Evolutionary conservation across 2,888 invertebrate genomes (phyloP).

Genomic region (Elmis aenea): DNA sequence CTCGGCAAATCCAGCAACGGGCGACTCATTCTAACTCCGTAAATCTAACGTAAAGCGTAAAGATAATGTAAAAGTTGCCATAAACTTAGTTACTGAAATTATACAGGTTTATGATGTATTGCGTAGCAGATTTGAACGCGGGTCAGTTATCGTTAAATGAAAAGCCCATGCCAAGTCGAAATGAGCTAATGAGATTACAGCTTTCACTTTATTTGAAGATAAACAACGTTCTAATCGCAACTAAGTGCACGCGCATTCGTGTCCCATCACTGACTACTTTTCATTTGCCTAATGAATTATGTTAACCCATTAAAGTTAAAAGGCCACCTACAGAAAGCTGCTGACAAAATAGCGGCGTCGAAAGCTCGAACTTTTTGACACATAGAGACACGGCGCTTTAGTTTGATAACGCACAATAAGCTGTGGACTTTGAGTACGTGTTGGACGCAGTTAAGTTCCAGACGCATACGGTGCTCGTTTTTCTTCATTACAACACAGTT

Average conservation of each 20-base stretch:
- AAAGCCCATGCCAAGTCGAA: slow-evolving; percentile 25
- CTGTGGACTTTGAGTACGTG: no score
- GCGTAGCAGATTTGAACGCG: slow-evolving; percentile 27
- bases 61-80: slow-evolving; percentile 43
- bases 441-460: no score
- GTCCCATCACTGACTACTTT: slow-evolving; percentile 30
- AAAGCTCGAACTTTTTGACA: no score
- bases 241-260: slow-evolving; percentile 36
- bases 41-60: slow-evolving; percentile 43
- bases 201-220: slow-evolving; percentile 34
- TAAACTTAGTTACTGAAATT: slow-evolving; percentile 32
- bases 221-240: slow-evolving; percentile 26
- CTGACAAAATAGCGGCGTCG: slow-evolving; percentile 13
- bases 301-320: slow-evolving; percentile 31
- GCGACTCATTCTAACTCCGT: slow-evolving; percentile 40
- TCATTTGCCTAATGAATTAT: slow-evolving; percentile 33
- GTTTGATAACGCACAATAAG: background rate
- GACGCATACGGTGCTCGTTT: no score
- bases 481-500: no score
- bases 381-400: no score
- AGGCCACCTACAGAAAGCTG: slow-evolving; percentile 20
- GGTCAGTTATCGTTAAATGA: slow-evolving; percentile 26
- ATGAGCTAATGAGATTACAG: slow-evolving; percentile 33
- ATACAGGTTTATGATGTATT: slow-evolving; percentile 35
- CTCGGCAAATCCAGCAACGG: no score